These are phyloP conservation scores for Pseudomyrmex sp. DNA, from an alignment of 1,140 invertebrate species.

Conservation along the genomic window DNA sequence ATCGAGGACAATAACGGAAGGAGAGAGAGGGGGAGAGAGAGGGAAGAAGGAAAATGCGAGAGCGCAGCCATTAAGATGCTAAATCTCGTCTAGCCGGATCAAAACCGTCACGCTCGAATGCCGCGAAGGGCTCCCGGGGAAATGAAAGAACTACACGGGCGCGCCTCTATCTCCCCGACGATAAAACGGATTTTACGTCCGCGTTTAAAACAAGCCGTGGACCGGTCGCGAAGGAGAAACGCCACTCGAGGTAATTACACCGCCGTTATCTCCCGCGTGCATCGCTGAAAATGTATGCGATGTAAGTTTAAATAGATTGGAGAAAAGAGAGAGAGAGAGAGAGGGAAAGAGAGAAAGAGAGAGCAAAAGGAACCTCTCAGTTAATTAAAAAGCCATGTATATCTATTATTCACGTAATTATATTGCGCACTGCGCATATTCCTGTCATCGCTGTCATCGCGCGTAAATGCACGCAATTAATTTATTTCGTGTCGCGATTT, in stretches of 20 bases:
- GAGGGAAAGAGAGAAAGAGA: background rate
- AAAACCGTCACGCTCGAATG: constrained; percentile 80
- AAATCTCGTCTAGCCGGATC: constrained; percentile 81
- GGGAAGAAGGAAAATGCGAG: constrained; percentile 14
- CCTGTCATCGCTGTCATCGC: background rate
- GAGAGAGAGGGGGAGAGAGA: too few species aligned
- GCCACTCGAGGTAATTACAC: constrained; percentile 70
- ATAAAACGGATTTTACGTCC: constrained; percentile 81
- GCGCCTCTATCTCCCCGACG: constrained; percentile 29
- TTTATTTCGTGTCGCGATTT: too few species aligned
- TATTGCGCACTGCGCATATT: background rate
- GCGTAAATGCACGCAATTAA: too few species aligned
- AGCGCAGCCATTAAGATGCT: constrained; percentile 79
- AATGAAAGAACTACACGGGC: constrained; percentile 7
- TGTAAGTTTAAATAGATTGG: constrained; percentile 54
- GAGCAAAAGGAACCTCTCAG: constrained; percentile 30
- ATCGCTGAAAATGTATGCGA: constrained; percentile 25
- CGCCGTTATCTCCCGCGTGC: constrained; percentile 28
- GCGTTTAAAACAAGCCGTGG: constrained; percentile 79
- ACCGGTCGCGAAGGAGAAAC: constrained; percentile 64
- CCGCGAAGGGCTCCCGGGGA: constrained; percentile 52
- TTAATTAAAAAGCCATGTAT: constrained; percentile 46
- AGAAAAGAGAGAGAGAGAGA: background rate
- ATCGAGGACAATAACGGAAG: constrained; percentile 58
- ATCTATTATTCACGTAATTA: constrained; percentile 4